Base-by-base conservation (phyloP, 2,113 vertebrate genomes). In the Grammomys dolichurus region DNA sequence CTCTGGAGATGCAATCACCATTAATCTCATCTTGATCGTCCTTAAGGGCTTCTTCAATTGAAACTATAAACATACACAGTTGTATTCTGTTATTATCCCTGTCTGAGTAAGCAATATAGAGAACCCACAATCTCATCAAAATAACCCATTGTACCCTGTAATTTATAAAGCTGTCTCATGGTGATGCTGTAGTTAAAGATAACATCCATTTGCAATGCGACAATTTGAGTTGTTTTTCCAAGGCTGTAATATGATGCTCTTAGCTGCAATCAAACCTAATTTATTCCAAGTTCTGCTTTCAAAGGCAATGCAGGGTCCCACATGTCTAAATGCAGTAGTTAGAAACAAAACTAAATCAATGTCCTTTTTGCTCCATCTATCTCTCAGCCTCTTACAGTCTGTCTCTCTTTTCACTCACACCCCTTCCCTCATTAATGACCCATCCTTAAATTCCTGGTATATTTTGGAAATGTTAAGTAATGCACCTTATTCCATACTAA, bases 61-160 rank as follows among this genome's bases (percentile, higher is more conserved):
- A 89, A 91, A 75, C 85, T 95, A 70, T 82, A 96, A 94, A 95
- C 94, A 84, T 43, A 91, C 17, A 69, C 76, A 31, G 40, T 69
- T 95, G 22, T 89, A 80, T 96, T 96, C 89, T 95, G 72, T 92
- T 96, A 80, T 96, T 96, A 93, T 96, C 67, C 72, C 54, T 96
- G 67, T 95, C 88, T 97, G 94, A 95, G 88, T 81, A 96, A 94
- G 90, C 88, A 93, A 70, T 87, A 95, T 91, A 97, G 95, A 94
- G 67, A 96, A 95, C 89, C 82, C 67, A 84, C 90, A 95, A 95
- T 97, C 96, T 93, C 95, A 90, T 96, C 86, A 93, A 85, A 97
- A 97, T 97, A 97, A 92, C 91, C 76, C 73, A 87, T 33, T 19
- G 26, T 78, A 96, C 95, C 89, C 93, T 93, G 75, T 94, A 97